These are phyloP conservation scores for Microplitis demolitor DNA, from an alignment of 1,140 invertebrate genomes.

Conservation along the genomic window DNA sequence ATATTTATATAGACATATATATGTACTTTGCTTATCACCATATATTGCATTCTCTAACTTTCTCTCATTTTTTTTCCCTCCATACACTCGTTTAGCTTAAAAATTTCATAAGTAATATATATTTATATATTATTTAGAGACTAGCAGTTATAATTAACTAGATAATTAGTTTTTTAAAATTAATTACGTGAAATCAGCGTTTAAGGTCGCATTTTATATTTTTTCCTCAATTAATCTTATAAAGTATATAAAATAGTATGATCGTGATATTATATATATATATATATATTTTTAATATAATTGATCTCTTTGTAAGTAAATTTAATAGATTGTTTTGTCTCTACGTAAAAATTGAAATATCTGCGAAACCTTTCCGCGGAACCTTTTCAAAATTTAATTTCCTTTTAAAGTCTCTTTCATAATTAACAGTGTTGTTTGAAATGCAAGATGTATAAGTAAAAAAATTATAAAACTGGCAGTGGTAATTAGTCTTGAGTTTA, in stretches of 20 bases:
- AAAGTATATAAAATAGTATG: slow-evolving; percentile 39
- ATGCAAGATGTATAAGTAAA: too few relatives aligned
- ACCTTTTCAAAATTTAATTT: too few relatives aligned
- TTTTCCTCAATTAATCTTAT: neutral
- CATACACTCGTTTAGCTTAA: neutral
- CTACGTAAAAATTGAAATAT: too few relatives aligned
- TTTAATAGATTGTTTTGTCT: neutral
- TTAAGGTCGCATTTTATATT: neutral
- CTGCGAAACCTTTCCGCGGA: too few relatives aligned
- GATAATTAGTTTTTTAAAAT: slow-evolving; percentile 27
- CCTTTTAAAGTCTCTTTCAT: too few relatives aligned
- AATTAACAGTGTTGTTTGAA: too few relatives aligned
- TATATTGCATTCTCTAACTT: neutral
- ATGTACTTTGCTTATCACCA: too few relatives aligned
- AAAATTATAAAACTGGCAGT: neutral
- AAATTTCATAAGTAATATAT: slow-evolving; percentile 5
- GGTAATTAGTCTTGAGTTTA: neutral
- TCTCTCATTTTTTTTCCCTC: neutral
- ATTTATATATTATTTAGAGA: slow-evolving; percentile 41
- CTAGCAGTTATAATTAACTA: slow-evolving; percentile 48
- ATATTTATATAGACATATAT: slow-evolving; percentile 4
- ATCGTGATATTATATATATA: slow-evolving; percentile 25
- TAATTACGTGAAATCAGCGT: slow-evolving; percentile 39
- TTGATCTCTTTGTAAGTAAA: slow-evolving; percentile 8
- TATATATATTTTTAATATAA: slow-evolving; percentile 26